Evolutionary conservation across 2,888 invertebrate genomes (phyloP).

Genomic region (Pachycephus smyrnensis): DNA sequence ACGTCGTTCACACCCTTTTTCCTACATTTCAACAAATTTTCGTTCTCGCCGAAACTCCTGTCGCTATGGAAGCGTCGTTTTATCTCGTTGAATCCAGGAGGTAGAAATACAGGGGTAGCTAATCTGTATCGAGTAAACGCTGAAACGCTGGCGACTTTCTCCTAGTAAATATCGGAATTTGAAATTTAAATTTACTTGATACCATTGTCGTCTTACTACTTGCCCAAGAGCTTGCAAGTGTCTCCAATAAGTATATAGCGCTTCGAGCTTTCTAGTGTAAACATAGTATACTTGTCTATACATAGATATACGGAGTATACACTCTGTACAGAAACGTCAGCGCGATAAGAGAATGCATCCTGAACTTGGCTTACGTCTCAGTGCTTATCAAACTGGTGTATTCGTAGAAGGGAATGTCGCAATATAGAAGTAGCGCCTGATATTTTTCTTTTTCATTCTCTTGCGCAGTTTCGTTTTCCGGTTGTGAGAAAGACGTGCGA

Average conservation of each 20-base stretch:
- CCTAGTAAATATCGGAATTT: conserved; percentile 45
- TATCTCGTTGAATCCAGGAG: not conserved
- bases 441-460: not conserved
- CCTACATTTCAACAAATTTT: not conserved
- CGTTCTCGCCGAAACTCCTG: not conserved
- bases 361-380: conserved; percentile 36
- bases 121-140: conserved; percentile 46
- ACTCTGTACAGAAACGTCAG: conserved; percentile 26
- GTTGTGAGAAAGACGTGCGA: not conserved
- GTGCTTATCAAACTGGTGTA: conserved; percentile 31
- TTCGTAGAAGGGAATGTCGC: not conserved
- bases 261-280: not conserved
- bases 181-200: conserved; percentile 53
- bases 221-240: conserved; percentile 26
- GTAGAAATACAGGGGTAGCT: conserved; percentile 20
- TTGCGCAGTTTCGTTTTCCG: not conserved
- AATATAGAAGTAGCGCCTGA: not conserved
- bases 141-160: conserved; percentile 28
- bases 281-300: not conserved
- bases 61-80: not conserved
- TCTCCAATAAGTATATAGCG: not conserved
- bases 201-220: conserved; percentile 32
- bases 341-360: conserved; percentile 42
- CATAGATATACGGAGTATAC: not conserved
- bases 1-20: not conserved